Base-by-base conservation (phyloP, 2,888 invertebrate species). In the Xestia rhomboidea region DNA sequence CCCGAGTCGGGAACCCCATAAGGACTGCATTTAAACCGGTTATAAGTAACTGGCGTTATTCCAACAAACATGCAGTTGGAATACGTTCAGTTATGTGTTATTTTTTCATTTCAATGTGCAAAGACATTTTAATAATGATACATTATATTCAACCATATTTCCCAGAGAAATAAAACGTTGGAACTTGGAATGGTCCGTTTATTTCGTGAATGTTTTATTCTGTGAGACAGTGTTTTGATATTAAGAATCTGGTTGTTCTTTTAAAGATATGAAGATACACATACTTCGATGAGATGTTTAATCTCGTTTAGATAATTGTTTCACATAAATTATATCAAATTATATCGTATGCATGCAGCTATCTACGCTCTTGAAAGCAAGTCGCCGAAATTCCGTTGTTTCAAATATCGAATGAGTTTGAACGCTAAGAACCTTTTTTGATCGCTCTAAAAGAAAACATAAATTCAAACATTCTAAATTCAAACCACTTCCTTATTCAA, bases 21-120 rank as follows among this genome's bases (percentile, higher is more conserved):
- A 84, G 77, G 74, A 68, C 78, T 84, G 85, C 76, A 84, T 87
- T 88, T 88, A 88, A 87, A 87, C 89, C 78, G 79, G 86, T 79
- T 84, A 84, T 81, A 88, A 85, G 87, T 81, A 81, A 88, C 89
- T 88, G 89, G 88, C 88, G n/a, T 70, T 72, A 77, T 81, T 87
- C 88, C 88, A 88, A 84, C 82, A 81, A 81, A 79, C 84, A 81
- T 81, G 68, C 81, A 84, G 76, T 84, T 84, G 82, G 87, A 84
- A 84, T 84, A 79, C 77, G 82, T 75, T 85, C 79, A 78, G 78
- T 76, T 77, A 73, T 84, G 70, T 83, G 77, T 85, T 84, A 77
- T 81, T 85, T 86, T 88, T 87, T 87, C 62, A 82, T 87, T 88
- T 87, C 78, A 88, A 87, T 87, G 73, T 85, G 77, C 83, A 54